Evolutionary conservation across 30 jellyfish, hydroid and myxozoan species (phyloP).

Genomic region (Clytia hemisphaerica): DNA sequence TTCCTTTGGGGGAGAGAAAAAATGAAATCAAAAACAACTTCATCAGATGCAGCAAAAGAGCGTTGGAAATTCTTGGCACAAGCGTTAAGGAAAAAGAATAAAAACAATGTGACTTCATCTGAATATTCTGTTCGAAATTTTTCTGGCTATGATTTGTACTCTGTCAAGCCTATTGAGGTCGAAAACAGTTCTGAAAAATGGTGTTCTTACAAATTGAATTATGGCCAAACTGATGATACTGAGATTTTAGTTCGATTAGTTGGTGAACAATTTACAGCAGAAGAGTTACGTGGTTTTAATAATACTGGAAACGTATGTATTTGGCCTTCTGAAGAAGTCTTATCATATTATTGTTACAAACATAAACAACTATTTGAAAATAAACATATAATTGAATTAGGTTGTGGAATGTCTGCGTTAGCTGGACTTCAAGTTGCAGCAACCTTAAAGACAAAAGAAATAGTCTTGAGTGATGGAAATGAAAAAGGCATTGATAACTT

Average conservation of each 20-base stretch:
- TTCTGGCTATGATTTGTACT: constrained; percentile 29
- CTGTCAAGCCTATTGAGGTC: neutral
- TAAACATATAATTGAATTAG: constrained; percentile 52
- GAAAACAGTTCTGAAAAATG: constrained; percentile 12
- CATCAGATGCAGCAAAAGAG: constrained; percentile 35
- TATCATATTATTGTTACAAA: constrained; percentile 38
- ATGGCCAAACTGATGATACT: neutral
- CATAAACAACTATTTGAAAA: constrained; percentile 21
- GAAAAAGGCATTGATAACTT: too few species aligned
- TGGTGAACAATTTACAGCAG: constrained; percentile 19
- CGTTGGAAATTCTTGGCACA: constrained; percentile 48
- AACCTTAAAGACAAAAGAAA: constrained; percentile 13
- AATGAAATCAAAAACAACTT: too few species aligned
- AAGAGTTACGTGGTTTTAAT: constrained; percentile 55
- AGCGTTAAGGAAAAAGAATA: constrained; percentile 17
- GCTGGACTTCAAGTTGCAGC: constrained; percentile 45
- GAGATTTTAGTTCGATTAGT: constrained; percentile 19
- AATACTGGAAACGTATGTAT: constrained; percentile 66
- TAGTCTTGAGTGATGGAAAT: constrained; percentile 47
- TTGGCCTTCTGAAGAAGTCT: constrained; percentile 74
- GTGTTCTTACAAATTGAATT: neutral
- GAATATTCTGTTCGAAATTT: constrained; percentile 40
- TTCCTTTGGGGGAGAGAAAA: too few species aligned
- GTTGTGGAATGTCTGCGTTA: constrained; percentile 71
- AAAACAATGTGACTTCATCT: neutral